Base-by-base conservation (phyloP, 1,140 invertebrate genomes). In the Magallana gigas region DNA sequence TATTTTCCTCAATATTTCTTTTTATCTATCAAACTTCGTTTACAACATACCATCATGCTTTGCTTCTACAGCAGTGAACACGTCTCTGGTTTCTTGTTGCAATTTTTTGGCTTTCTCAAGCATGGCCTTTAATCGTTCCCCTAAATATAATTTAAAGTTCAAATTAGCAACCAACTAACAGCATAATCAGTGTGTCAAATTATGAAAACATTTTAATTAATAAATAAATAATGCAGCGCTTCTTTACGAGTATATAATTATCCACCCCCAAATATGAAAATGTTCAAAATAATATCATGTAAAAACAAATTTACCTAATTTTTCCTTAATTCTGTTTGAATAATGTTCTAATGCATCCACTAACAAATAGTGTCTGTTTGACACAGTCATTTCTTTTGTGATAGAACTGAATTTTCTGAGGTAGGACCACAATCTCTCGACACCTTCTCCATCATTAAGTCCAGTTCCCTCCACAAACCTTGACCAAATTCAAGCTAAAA, bases 361-460 rank as follows among this genome's bases (percentile, higher is more conserved):
- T 57, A 88, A 71, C 23, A 87, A 62, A 82, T 90, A 84, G n/a
- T 84, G 57, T 58, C 89, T 56, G 64, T 89, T 85, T 36, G 58
- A 36, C 7, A 83, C 6, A 5, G 85, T 83, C 89, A 90, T 90
- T 84, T 90, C 85, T 83, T 90, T 90, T 14, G 89, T 88, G n/a
- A 86, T 86, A 18, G 23, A 80, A 12, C 58, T 48, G 48, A 90
- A 88, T 18, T 36, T 58, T 29, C 89, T 76, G n/a, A 88, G 85
- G 57, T 84, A 90, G 36, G 85, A 84, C 89, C 89, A 90, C 81
- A 90, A 57, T 23, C 87, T 58, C 59, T 88, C 87, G 8, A 84
- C 76, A 12, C 83, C 87, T 68, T 90, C 89, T 57, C 89, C 89
- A 82, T 90, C 89, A 18, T 64, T 84, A n/a, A 90, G n/a, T 16